Conservation (phyloP, 2,888 invertebrate species). For the Blastobasis lacticolella region DNA sequence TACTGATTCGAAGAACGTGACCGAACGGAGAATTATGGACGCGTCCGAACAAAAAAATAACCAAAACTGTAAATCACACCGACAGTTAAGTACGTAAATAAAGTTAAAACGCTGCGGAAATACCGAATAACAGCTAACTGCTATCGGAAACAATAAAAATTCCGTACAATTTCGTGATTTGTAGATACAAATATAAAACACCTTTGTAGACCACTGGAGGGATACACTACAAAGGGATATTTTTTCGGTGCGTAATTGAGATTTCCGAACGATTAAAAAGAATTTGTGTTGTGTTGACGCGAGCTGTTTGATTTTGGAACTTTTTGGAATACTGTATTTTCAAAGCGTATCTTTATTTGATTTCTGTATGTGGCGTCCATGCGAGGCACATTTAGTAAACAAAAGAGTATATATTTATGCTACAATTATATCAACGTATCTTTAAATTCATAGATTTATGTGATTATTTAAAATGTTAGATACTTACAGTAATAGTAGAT, state of each 20-base stretch:
- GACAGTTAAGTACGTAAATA: neutral
- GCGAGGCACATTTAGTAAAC: too few relatives aligned
- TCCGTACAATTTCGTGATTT: slow-evolving; percentile 33
- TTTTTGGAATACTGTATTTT: too few relatives aligned
- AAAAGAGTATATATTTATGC: too few relatives aligned
- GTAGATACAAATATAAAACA: slow-evolving; percentile 6
- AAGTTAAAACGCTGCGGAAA: slow-evolving; percentile 28
- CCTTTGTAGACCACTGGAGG: slow-evolving; percentile 8
- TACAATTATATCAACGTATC: too few relatives aligned
- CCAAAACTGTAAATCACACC: neutral
- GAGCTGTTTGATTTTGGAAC: too few relatives aligned
- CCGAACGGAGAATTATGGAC: neutral
- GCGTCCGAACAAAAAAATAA: neutral
- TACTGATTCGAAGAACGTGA: too few relatives aligned
- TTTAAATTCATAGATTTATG: too few relatives aligned
- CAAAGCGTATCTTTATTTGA: too few relatives aligned
- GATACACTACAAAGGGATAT: slow-evolving; percentile 5
- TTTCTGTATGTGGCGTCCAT: too few relatives aligned
- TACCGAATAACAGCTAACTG: slow-evolving; percentile 28
- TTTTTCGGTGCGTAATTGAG: neutral
- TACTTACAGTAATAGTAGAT: too few relatives aligned
- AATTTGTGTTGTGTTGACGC: slow-evolving; percentile 3
- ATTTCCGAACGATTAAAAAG: slow-evolving; percentile 25
- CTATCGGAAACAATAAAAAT: slow-evolving; percentile 51
- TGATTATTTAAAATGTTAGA: too few relatives aligned